Percentiles rank a stretch among this genome's conserved stretches.
Conservation (phyloP, 1,140 invertebrate species). For the Rhopalosiphum maidis region DNA sequence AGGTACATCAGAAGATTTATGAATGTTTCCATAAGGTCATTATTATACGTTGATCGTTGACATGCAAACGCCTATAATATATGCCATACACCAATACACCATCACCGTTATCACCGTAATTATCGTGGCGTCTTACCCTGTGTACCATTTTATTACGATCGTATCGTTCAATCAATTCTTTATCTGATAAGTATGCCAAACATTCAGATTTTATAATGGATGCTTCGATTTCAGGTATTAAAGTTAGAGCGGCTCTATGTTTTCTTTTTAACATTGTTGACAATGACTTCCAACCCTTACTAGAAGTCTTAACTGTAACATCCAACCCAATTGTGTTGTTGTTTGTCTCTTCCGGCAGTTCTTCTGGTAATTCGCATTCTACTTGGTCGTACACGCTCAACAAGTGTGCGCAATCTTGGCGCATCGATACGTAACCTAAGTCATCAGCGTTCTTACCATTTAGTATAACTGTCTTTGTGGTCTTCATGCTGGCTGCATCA, state of each 20-base stretch:
- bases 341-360: slow-evolving; percentile 1
- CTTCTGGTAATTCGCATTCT: not conserved
- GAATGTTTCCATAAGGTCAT: not conserved
- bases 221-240: slow-evolving; percentile 64
- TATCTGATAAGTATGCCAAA: slow-evolving; percentile 64
- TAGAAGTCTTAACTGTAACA: not conserved
- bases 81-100: slow-evolving; percentile 13
- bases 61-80: not conserved
- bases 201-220: slow-evolving; percentile 66
- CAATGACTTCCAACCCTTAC: slow-evolving; percentile 20
- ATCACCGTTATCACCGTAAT: slow-evolving; percentile 23
- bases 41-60: not conserved
- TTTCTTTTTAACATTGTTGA: slow-evolving; percentile 52
- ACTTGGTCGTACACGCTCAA: slow-evolving; percentile 50
- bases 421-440: slow-evolving; percentile 43
- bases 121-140: slow-evolving; percentile 63
- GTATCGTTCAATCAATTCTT: slow-evolving; percentile 64
- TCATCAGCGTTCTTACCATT: slow-evolving; percentile 41
- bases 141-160: slow-evolving; percentile 64
- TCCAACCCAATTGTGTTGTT: slow-evolving; percentile 46
- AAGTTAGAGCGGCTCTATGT: slow-evolving; percentile 39
- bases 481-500: slow-evolving; percentile 51
- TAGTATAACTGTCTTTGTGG: slow-evolving; percentile 42
- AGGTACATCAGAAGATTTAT: not conserved
- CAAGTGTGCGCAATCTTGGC: slow-evolving; percentile 33